Percentiles rank a stretch among this genome's conserved stretches.
phyloP scores from a whole-genome alignment of 2,113 vertebrate species.

The Hippopotamus amphibius region DNA sequence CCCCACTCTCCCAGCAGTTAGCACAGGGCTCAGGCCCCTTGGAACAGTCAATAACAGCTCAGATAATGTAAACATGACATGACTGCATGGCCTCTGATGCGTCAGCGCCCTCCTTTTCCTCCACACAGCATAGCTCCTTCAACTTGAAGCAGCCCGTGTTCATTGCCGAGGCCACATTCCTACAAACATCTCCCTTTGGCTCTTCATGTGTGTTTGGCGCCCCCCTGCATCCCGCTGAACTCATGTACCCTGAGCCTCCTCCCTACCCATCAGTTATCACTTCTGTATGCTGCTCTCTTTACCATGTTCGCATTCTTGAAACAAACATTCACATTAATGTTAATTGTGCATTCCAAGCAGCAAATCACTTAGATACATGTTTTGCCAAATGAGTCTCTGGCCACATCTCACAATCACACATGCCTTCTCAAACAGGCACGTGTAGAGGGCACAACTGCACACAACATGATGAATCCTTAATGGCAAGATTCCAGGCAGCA shows the following conservation, averaged over 20 bases:
- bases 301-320: background rate
- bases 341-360: background rate
- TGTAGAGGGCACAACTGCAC: background rate
- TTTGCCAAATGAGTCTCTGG: background rate
- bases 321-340: background rate
- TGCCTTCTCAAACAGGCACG: background rate
- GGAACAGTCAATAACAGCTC: too few relatives aligned
- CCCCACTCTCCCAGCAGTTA: too few relatives aligned
- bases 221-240: background rate
- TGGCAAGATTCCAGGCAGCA: too few relatives aligned
- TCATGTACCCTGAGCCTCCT: background rate
- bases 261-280: background rate
- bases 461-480: background rate
- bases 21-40: accelerated
- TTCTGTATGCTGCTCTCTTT: background rate
- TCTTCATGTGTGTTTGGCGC: background rate
- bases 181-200: background rate
- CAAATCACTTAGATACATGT: background rate
- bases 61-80: background rate
- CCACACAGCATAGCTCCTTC: background rate
- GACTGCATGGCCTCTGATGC: background rate
- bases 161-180: background rate
- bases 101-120: background rate
- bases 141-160: too few relatives aligned
- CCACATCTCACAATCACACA: background rate